These are phyloP conservation scores for Tachina lurida DNA, from an alignment of 2,888 invertebrate species.

Conservation along the genomic window DNA sequence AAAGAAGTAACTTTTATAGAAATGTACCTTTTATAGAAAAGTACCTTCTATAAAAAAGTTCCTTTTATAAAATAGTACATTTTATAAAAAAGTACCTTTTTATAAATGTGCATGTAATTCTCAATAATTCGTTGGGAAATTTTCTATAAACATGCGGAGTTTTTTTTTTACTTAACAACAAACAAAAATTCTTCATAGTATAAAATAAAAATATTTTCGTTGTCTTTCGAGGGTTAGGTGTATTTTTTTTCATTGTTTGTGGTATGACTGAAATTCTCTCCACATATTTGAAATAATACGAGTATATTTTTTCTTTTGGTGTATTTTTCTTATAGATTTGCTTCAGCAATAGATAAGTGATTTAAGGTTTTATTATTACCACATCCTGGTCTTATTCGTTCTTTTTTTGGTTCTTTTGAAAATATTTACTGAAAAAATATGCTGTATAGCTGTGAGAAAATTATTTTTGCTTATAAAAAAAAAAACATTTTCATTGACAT, in stretches of 20 bases:
- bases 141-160: too few species aligned
- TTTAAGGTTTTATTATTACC: constrained; percentile 2
- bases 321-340: not conserved
- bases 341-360: constrained; percentile 11
- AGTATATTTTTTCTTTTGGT: not conserved
- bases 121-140: too few species aligned
- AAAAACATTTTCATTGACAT: constrained; percentile 4
- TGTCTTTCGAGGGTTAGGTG: not conserved
- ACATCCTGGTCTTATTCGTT: constrained; percentile 6
- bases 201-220: not conserved
- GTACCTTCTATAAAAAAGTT: not conserved
- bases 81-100: too few species aligned
- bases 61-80: not conserved
- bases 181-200: too few species aligned
- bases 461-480: not conserved
- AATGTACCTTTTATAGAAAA: not conserved
- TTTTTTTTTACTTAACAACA: too few species aligned
- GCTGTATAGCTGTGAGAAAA: constrained; percentile 46
- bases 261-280: not conserved
- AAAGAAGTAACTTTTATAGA: not conserved
- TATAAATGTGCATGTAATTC: too few species aligned
- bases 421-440: not conserved
- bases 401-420: not conserved
- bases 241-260: not conserved
- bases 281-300: not conserved